Evolutionary conservation across 2,113 vertebrate genomes (phyloP).

Genomic region (Mastomys natalensis): DNA sequence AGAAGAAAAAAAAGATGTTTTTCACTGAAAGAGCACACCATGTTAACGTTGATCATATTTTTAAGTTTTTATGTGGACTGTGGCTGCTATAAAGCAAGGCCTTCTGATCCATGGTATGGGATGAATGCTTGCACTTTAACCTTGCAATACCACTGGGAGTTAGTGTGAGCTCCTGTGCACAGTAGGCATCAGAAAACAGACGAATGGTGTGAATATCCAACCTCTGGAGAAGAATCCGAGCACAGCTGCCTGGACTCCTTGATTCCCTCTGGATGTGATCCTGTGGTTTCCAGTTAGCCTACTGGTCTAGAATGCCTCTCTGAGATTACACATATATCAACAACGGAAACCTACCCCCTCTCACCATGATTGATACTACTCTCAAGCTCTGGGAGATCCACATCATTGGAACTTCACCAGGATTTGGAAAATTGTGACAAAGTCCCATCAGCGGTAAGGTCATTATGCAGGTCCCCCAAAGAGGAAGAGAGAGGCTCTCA

Average conservation of each 20-base stretch:
- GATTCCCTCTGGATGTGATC: neutral
- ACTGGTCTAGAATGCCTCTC: neutral
- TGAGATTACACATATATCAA: neutral
- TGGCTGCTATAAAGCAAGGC: neutral
- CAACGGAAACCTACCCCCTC: neutral
- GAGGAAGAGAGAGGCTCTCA: neutral
- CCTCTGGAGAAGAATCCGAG: neutral
- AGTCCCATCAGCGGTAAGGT: neutral
- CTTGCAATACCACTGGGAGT: neutral
- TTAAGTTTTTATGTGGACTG: neutral
- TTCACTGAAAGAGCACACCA: neutral
- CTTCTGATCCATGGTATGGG: neutral
- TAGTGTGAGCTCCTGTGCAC: neutral
- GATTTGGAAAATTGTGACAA: neutral
- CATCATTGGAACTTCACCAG: neutral
- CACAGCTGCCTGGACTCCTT: neutral
- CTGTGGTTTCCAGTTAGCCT: neutral
- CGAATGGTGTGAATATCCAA: neutral
- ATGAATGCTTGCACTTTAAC: neutral
- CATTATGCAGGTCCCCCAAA: neutral
- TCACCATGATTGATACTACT: neutral
- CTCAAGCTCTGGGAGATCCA: neutral
- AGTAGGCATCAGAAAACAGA: neutral
- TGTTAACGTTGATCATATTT: neutral
- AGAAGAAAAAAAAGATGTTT: conserved; percentile 2